Base-by-base conservation (phyloP, 2,113 vertebrate species). In the Prunella himalayana region DNA sequence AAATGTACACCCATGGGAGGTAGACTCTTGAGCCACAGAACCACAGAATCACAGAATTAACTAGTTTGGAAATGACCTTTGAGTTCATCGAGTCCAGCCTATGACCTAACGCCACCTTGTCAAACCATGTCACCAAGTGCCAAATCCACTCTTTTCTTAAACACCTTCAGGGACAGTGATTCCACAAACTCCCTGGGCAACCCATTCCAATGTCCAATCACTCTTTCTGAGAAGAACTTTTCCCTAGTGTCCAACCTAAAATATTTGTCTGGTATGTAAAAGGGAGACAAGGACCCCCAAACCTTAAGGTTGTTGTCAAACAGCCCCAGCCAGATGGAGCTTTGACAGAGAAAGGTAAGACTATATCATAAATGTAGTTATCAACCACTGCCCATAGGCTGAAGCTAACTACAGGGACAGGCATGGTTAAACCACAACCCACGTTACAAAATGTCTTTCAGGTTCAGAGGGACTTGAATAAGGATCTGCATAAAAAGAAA, bases 61-160 rank as follows among this genome's bases (percentile, higher is more conserved):
- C 31, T 42, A 17, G 9, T 7, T 50, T 30, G 15, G 60, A 47
- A 85, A 35, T 65, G 31, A 42, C 10, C 20, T 59, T 31, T 35
- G 44, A 50, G 20, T 35, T 27, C 37, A 35, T 27, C 0, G 0
- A 44, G 14, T 37, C 31, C 37, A 27, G 4, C 13, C 35, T 27
- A 10, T 44, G 31, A 21, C 31, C 25, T 11, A 59, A 75, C 25
- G 31, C 3, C 25, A 42, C 44, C 44, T 41, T 50, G 25, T 68
- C 44, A 76, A 50, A 13, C 21, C 31, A 7, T 8, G 21, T 16
- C 37, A 59, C 25, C 27, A 14, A 35, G 31, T 35, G 14, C 44
- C 35, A 25, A 25, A 50, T 59, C 11, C 17, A 31, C 8, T 42
- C 7, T 42, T 59, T 59, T 25, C 35, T 25, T 25, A 11, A 42